Base-by-base conservation (phyloP, 92 coral and sea anemone species). In the Heliopora coerulea region DNA sequence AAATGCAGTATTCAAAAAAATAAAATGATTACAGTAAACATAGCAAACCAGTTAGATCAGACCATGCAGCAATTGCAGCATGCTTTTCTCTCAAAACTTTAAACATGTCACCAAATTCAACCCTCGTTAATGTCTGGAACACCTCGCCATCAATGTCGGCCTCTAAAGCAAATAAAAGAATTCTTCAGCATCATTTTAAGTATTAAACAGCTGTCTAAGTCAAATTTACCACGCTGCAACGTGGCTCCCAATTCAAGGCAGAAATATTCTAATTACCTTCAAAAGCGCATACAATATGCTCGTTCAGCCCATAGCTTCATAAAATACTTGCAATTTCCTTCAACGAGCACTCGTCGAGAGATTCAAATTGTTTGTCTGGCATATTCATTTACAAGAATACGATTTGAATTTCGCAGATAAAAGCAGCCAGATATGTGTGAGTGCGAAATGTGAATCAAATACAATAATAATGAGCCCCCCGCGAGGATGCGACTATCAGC, bases 71-170 rank as follows among this genome's bases (percentile, higher is more conserved):
- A 29, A 77, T 49, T 15, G 74, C 73, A 15, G n/a, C 49, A 42
- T 46, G 82, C 63, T 77, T 77, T 3, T 62, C 17, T 31, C 40
- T 26, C 31, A 77, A 42, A 33, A 24, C 62, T 20, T 14, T 41
- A 25, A 78, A 78, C 83, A 65, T 50, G 50, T 78, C 83, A 23
- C 27, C 8, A 56, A 78, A 56, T 33, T 78, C 83, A 30, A 42
- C 66, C 50, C 75, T 65, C 33, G 75, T 66, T 32, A 78, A 17
- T 9, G 83, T 62, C 12, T 19, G 34, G 28, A 62, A 77, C 7
- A 62, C 3, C 26, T 77, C 73, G 2, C 82, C 82, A 30, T 77
- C 72, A 12, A 77, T 34, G 20, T 29, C 82, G 2, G 73, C 82
- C 10, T 0, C 80, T 75, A 24, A 28, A 75, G 26, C 0, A 33